Conservation (phyloP, 2,797 vertebrate species). For the Pelodytes ibericus region DNA sequence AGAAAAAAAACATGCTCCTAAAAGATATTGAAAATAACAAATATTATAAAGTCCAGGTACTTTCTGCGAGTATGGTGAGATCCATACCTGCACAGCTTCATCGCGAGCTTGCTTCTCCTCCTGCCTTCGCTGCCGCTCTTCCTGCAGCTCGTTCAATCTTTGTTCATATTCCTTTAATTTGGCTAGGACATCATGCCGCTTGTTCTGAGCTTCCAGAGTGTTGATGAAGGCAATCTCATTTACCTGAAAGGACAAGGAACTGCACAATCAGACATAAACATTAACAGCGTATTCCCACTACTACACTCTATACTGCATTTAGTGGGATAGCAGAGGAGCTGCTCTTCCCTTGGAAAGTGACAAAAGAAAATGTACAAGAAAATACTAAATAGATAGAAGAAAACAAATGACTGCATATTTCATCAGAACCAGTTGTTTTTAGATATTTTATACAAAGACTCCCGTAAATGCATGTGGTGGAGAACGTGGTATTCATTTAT, state of each 20-base stretch:
- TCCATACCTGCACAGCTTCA: conserved; percentile 92
- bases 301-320: neutral
- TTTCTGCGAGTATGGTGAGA: no score
- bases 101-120: conserved; percentile 98
- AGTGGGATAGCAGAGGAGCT: no score
- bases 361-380: neutral
- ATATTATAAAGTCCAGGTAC: no score
- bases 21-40: no score
- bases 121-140: conserved; percentile 91
- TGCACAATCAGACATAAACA: neutral
- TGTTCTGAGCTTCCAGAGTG: conserved; percentile 97
- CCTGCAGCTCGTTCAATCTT: conserved; percentile 93
- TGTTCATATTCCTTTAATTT: conserved; percentile 97
- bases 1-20: no score
- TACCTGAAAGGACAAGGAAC: conserved; percentile 75
- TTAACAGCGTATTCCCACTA: neutral
- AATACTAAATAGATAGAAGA: neutral
- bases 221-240: conserved; percentile 99
- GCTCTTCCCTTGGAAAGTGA: neutral
- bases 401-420: neutral
- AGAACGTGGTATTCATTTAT: no score
- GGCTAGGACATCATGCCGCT: conserved; percentile 93
- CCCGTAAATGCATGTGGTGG: no score
- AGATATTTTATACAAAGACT: no score
- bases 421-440: neutral